Base-by-base conservation (phyloP, 2,113 vertebrate species). In the Charadrius vociferus region DNA sequence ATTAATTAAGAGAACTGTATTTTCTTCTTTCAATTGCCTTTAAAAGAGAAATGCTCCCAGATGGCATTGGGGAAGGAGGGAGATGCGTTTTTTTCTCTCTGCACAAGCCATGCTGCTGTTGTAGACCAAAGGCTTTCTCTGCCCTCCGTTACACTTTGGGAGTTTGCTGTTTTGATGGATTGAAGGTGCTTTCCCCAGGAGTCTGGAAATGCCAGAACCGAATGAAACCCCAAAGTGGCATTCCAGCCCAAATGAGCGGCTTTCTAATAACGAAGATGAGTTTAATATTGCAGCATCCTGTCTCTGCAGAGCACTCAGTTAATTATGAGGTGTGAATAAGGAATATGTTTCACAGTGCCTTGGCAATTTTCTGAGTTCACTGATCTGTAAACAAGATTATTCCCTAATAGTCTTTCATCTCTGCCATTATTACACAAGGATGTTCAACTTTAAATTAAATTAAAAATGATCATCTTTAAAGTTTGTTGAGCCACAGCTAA, bases 301-400 rank as follows among this genome's bases (percentile, higher is more conserved):
- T 90, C 84, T 97, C 82, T 88, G 20, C 82, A 87, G 94, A 94
- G 93, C 67, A 77, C 85, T 81, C 80, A 66, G 91, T 96, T 98
- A 97, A 97, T 98, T 98, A 94, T 93, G 81, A 96, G 78, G 93
- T 85, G 96, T 96, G 95, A 97, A 94, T 94, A 93, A 97, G 93
- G 87, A 97, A 92, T 96, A 52, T 85, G 93, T 95, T 97, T 97
- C 83, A 95, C 80, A 90, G 93, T 92, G 66, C 85, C 94, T 96
- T 95, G 78, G 89, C 94, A 96, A 96, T 97, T 95, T 95, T 97
- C 81, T 96, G 93, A 90, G 93, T 89, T 81, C 84, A 61, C 66
- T 96, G 90, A 98, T 97, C 95, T 74, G 1, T 97, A 97, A 98
- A 97, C 92, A 97, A 88, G 77, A 95, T 97, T 96, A 97, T 96